phyloP scores from a whole-genome alignment of 2,113 vertebrate genomes.

The Mormoops blainvillei region DNA sequence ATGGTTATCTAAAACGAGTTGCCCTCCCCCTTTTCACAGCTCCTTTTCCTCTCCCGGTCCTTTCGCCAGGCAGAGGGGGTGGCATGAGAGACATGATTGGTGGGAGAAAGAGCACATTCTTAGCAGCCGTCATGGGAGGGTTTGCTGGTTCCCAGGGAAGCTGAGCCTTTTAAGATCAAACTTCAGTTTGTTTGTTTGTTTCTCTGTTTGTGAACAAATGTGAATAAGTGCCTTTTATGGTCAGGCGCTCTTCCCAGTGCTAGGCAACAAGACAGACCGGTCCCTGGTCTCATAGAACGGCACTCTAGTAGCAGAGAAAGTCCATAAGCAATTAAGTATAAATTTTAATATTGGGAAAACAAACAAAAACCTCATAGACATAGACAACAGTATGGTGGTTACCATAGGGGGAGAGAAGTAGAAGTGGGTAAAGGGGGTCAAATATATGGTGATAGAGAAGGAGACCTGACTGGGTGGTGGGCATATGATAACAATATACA shows the following conservation, averaged over 20 bases:
- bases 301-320: not conserved
- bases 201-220: not conserved
- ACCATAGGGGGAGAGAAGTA: too few species aligned
- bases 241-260: not conserved
- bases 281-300: too few species aligned
- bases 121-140: too few species aligned
- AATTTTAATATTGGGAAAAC: not conserved
- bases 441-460: not conserved
- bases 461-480: not conserved
- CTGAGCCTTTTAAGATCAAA: not conserved
- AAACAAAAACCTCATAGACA: not conserved
- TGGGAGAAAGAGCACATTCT: not conserved
- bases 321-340: not conserved
- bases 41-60: not conserved
- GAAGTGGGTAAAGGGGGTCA: not conserved
- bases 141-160: not conserved
- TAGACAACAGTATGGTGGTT: not conserved
- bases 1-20: not conserved
- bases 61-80: not conserved
- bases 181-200: not conserved
- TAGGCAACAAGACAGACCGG: not conserved
- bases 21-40: too few species aligned
- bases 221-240: not conserved
- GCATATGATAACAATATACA: not conserved
- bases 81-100: accelerated